These are phyloP conservation scores for Menidia beryllina DNA, from an alignment of 2,113 vertebrate species.

Conservation along the genomic window DNA sequence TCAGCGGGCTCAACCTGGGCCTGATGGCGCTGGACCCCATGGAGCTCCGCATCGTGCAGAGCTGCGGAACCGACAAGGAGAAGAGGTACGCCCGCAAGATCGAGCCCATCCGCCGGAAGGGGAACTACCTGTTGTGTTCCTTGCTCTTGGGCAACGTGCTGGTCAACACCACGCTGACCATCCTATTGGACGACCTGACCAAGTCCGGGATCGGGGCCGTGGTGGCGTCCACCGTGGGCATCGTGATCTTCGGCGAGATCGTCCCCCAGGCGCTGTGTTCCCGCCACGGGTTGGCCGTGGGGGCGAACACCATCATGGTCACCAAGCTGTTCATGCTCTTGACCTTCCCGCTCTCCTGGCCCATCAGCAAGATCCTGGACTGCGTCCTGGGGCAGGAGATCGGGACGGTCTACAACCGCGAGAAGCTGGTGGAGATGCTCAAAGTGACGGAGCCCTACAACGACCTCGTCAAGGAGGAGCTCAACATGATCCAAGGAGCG, in stretches of 20 bases:
- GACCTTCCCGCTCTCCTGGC: slow-evolving; percentile 93
- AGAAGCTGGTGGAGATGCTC: slow-evolving; percentile 97
- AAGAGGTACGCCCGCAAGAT: slow-evolving; percentile 90
- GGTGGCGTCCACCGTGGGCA: slow-evolving; percentile 90
- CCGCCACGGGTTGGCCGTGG: slow-evolving; percentile 93
- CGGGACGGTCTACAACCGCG: slow-evolving; percentile 95
- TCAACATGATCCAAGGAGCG: slow-evolving; percentile 97
- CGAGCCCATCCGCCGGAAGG: slow-evolving; percentile 92
- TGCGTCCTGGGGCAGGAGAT: slow-evolving; percentile 94
- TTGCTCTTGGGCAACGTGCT: slow-evolving; percentile 94
- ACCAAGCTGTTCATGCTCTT: slow-evolving; percentile 97
- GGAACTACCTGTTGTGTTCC: slow-evolving; percentile 95
- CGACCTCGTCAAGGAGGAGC: slow-evolving; percentile 93
- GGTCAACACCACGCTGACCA: slow-evolving; percentile 98
- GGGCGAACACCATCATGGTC: slow-evolving; percentile 91
- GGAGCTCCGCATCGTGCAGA: slow-evolving; percentile 98
- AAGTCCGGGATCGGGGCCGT: slow-evolving; percentile 90
- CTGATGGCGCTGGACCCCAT: slow-evolving; percentile 97
- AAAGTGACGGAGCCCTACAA: slow-evolving; percentile 95
- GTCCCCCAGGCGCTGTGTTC: slow-evolving; percentile 95
- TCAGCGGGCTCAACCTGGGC: slow-evolving; percentile 96
- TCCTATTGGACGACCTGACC: slow-evolving; percentile 93
- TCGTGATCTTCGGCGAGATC: slow-evolving; percentile 98
- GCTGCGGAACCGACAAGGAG: slow-evolving; percentile 93
- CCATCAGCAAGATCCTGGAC: slow-evolving; percentile 93